Evolutionary conservation across 2,797 vertebrate species (phyloP).

Genomic region (Bovichtus variegatus): DNA sequence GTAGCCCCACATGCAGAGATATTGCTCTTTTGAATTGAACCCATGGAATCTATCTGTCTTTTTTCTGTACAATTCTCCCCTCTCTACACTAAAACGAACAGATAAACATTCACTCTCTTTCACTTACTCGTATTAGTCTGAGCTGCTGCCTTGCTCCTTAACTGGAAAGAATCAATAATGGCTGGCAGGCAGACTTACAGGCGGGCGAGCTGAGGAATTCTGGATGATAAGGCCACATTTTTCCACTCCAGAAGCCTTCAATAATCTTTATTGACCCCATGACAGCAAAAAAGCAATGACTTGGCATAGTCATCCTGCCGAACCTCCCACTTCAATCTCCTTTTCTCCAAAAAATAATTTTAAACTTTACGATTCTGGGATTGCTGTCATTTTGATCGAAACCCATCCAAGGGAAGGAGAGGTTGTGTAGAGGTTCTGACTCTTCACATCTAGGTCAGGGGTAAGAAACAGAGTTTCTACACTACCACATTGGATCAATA

Average conservation of each 20-base stretch:
- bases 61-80: constrained; percentile 9
- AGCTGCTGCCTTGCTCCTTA: constrained; percentile 27
- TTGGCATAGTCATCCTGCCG: constrained; percentile 24
- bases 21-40: constrained; percentile 58
- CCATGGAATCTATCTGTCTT: constrained; percentile 26
- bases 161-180: constrained; percentile 56
- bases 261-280: constrained; percentile 58
- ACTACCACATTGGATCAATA: constrained; percentile 44
- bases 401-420: background rate
- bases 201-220: constrained; percentile 34
- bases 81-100: constrained; percentile 30
- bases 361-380: background rate
- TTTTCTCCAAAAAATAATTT: background rate
- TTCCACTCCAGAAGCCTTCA: constrained; percentile 48
- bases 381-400: constrained; percentile 35
- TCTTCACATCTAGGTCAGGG: constrained; percentile 15
- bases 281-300: constrained; percentile 31
- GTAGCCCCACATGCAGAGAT: constrained; percentile 39
- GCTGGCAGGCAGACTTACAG: constrained; percentile 43
- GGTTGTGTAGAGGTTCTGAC: constrained; percentile 18
- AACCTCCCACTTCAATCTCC: constrained; percentile 8
- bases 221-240: constrained; percentile 50
- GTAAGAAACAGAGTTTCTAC: constrained; percentile 33
- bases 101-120: constrained; percentile 28
- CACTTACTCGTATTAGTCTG: constrained; percentile 28